Evolutionary conservation across 2,888 invertebrate species (phyloP).

Genomic region (Lepidochrysops patricia): DNA sequence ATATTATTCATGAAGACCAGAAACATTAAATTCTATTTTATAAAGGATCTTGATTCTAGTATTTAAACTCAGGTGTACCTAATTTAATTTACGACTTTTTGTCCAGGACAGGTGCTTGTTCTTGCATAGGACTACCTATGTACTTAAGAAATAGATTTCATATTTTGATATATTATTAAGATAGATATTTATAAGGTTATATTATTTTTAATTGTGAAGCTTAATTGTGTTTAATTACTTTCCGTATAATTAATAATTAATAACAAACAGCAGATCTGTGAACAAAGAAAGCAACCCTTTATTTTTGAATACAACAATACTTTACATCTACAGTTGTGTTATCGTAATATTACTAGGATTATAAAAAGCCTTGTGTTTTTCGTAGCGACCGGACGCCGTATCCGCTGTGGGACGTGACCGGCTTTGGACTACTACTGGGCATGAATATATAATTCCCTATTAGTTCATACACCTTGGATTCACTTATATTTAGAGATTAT

Average conservation of each 20-base stretch:
- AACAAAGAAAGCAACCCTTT: not conserved
- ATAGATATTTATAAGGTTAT: too few relatives aligned
- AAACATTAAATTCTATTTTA: not conserved
- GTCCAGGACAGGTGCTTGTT: too few relatives aligned
- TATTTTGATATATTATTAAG: too few relatives aligned
- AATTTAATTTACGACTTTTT: too few relatives aligned
- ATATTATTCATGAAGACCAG: not conserved
- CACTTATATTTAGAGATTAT: not conserved
- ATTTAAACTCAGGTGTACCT: too few relatives aligned
- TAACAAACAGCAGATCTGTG: too few relatives aligned
- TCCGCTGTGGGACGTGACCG: slow-evolving; percentile 60
- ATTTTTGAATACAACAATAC: not conserved
- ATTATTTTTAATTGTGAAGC: too few relatives aligned
- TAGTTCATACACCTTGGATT: slow-evolving; percentile 35
- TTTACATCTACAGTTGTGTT: not conserved
- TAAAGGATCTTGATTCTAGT: too few relatives aligned
- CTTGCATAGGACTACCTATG: too few relatives aligned
- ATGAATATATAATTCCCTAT: slow-evolving; percentile 54
- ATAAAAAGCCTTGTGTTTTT: slow-evolving; percentile 20
- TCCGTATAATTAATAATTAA: too few relatives aligned
- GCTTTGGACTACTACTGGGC: slow-evolving; percentile 38
- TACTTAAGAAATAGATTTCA: too few relatives aligned
- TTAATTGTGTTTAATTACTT: too few relatives aligned
- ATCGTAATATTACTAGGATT: slow-evolving; percentile 16
- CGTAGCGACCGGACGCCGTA: slow-evolving; percentile 55